phyloP scores from a whole-genome alignment of 1,140 invertebrate species.

The Drosophila willistoni region DNA sequence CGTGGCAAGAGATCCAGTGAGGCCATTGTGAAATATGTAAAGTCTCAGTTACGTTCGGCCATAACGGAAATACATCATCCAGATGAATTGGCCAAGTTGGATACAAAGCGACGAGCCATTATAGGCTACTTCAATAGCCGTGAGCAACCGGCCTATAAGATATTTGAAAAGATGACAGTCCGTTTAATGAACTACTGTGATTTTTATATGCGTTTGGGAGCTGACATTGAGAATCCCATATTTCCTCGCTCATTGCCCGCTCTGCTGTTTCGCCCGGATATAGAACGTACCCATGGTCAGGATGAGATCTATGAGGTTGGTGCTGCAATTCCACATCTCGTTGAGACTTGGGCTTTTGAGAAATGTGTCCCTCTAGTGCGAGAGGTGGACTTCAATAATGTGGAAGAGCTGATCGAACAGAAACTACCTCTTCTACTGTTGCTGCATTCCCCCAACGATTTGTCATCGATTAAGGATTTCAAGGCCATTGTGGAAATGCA shows the following conservation, averaged over 20 bases:
- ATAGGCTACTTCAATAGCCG: conserved; percentile 42
- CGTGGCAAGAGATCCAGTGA: conserved; percentile 48
- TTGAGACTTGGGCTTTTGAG: conserved; percentile 41
- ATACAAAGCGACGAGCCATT: conserved; percentile 39
- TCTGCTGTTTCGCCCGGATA: conserved; percentile 51
- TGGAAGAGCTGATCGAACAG: conserved; percentile 64
- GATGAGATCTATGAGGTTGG: conserved; percentile 29
- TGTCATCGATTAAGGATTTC: conserved; percentile 42
- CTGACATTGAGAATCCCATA: background rate
- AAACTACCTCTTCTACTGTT: conserved; percentile 49
- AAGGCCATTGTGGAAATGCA: conserved; percentile 55
- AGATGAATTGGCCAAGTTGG: conserved; percentile 27
- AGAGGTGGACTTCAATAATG: conserved; percentile 51
- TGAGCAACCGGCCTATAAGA: accelerated
- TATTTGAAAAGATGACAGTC: conserved; percentile 38
- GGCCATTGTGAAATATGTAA: conserved; percentile 44
- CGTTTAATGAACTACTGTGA: conserved; percentile 59
- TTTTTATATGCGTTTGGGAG: conserved; percentile 43
- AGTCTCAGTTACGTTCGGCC: conserved; percentile 23
- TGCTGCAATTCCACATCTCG: background rate
- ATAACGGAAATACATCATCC: conserved; percentile 26
- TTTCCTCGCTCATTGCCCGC: conserved; percentile 31
- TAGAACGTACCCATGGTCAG: conserved; percentile 28
- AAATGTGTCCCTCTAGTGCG: conserved; percentile 54
- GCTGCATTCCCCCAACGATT: conserved; percentile 41